Conservation (phyloP, 2,113 vertebrate genomes). For the Eulemur macaco region DNA sequence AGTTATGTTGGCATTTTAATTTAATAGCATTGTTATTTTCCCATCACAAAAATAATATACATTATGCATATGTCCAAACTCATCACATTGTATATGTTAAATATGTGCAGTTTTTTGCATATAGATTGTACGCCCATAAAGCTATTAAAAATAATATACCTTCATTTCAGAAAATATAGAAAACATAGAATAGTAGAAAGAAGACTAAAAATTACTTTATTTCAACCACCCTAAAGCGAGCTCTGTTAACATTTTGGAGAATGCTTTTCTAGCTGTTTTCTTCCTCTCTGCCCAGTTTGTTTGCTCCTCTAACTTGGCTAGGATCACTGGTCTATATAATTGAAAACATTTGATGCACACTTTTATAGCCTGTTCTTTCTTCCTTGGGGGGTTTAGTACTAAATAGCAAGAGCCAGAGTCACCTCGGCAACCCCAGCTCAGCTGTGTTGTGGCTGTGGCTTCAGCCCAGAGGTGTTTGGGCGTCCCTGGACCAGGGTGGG, state of each 20-base stretch:
- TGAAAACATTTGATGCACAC: neutral
- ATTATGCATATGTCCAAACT: neutral
- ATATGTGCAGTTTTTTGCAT: neutral
- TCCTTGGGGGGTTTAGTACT: neutral
- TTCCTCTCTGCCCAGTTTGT: neutral
- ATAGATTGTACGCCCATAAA: neutral
- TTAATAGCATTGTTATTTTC: constrained; percentile 43
- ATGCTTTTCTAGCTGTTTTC: neutral
- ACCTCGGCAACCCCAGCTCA: rapidly evolving
- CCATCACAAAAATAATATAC: constrained; percentile 15
- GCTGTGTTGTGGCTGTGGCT: neutral
- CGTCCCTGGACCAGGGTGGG: neutral
- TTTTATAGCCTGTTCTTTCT: neutral
- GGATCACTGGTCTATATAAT: constrained; percentile 54
- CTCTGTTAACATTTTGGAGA: neutral
- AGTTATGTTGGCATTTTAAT: neutral
- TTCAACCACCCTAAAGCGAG: neutral
- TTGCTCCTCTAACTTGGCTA: neutral
- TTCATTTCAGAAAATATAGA: neutral
- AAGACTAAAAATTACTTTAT: neutral
- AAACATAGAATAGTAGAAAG: neutral
- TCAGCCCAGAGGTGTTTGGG: too few species aligned
- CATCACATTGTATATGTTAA: neutral
- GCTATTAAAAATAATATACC: neutral
- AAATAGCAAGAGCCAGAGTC: neutral